Evolutionary conservation across 2,797 vertebrate species (phyloP), one percentile per base, ranked within the genome.

Genomic region (Chiroxiphia lanceolata): DNA sequence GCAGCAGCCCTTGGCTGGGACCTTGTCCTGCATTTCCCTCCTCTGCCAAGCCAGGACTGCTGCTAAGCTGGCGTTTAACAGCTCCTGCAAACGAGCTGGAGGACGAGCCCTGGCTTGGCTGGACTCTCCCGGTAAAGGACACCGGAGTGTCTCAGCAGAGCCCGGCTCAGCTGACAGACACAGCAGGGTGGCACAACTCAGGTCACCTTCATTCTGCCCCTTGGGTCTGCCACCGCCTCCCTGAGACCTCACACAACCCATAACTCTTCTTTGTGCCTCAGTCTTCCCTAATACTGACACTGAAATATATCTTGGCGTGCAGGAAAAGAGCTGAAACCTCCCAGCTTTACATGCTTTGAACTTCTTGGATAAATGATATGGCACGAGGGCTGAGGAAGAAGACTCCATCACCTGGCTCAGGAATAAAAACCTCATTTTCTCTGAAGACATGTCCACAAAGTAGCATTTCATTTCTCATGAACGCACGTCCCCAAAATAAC

Each of bases 121-220:
- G 42, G 64, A 14, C 53, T 96, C 64, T 6, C 9, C 19, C 0
- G 44, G 78, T 25, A 68, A 84, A 89, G 57, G 21, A 47, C 12
- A 77, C 33, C 80, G 6, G 51, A 27, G 54, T 13, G 42, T 18
- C 83, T 36, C 19, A 36, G 16, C 67, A 60, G 80, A 79, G 80
- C 36, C 64, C 8, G 1, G 4, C 14, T 61, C 69, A 87, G 74
- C 77, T 83, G 85, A 54, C 36, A 18, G 36, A n/a, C 36, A 67
- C 63, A 70, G 23, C 88, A 4, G 5, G 18, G 81, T 6, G 6
- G 31, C 25, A 71, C 42, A 21, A 50, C 42, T 9, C 82, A 38
- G 91, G 91, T 91, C 83, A 93, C 81, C 91, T 93, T 94, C 83
- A 33, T 25, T 82, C 65, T 76, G 69, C 83, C 78, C 3, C 76